Evolutionary conservation across 2,888 invertebrate species (phyloP).

Genomic region (Scaptomyza cyrtandrae): DNA sequence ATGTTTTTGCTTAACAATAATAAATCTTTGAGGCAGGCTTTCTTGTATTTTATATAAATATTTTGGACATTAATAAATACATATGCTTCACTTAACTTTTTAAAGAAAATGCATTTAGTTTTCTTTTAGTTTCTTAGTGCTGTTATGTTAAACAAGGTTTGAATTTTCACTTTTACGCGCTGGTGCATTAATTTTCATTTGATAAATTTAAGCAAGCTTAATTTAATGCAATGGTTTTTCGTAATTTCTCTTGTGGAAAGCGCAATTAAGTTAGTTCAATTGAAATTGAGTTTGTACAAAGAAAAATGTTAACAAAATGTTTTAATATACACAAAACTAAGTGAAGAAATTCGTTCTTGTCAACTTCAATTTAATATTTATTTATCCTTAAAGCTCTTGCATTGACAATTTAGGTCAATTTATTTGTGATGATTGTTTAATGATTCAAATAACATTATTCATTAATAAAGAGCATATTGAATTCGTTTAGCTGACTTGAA

Average conservation of each 20-base stretch:
- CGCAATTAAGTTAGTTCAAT: neutral
- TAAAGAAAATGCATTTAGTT: no score
- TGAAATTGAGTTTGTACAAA: no score
- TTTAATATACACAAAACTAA: neutral
- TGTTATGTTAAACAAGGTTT: no score
- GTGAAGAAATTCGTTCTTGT: neutral
- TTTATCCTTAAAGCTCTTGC: neutral
- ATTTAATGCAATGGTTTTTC: no score
- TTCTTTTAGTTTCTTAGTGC: no score
- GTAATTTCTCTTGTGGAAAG: neutral
- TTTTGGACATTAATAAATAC: no score
- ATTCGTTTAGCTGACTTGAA: neutral
- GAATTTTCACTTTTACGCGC: neutral
- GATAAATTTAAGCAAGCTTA: neutral
- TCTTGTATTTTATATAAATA: no score
- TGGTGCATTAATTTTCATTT: neutral
- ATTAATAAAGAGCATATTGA: constrained; percentile 20
- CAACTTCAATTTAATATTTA: neutral
- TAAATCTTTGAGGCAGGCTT: neutral
- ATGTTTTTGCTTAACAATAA: neutral
- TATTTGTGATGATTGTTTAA: no score
- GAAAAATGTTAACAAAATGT: neutral
- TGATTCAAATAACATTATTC: no score
- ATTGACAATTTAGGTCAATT: no score
- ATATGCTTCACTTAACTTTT: no score